Conservation (phyloP, 2,888 invertebrate species). For the Euzetes globulus region DNA sequence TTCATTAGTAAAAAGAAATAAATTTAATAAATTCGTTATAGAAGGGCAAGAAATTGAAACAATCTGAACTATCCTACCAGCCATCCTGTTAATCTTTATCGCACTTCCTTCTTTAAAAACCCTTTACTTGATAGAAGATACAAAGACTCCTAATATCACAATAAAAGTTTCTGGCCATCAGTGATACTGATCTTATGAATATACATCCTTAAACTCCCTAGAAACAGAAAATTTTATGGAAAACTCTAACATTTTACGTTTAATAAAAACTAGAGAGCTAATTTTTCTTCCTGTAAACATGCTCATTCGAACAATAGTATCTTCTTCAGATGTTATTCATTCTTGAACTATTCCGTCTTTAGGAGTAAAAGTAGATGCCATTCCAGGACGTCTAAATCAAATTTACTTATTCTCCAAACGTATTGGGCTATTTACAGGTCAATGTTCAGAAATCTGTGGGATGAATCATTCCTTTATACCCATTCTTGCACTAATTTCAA, state of each 20-base stretch:
- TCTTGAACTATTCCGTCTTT: slow-evolving; percentile 48
- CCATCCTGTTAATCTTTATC: slow-evolving; percentile 38
- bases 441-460: slow-evolving; percentile 75
- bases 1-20: slow-evolving; percentile 25
- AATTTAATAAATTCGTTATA: slow-evolving; percentile 36
- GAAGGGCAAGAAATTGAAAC: slow-evolving; percentile 41
- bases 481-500: slow-evolving; percentile 51
- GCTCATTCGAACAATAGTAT: slow-evolving; percentile 58
- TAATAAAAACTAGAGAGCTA: slow-evolving; percentile 60
- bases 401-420: slow-evolving; percentile 56
- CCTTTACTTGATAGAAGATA: slow-evolving; percentile 38
- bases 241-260: slow-evolving; percentile 53
- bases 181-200: slow-evolving; percentile 61
- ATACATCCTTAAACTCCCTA: neutral
- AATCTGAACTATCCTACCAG: slow-evolving; percentile 40
- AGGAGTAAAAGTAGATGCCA: slow-evolving; percentile 49
- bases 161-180: slow-evolving; percentile 37
- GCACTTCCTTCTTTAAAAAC: slow-evolving; percentile 39
- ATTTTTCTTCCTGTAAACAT: slow-evolving; percentile 56
- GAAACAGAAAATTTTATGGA: slow-evolving; percentile 51
- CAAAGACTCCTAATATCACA: slow-evolving; percentile 29
- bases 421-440: slow-evolving; percentile 61
- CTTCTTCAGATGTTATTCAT: slow-evolving; percentile 52
- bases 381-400: slow-evolving; percentile 50
- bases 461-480: slow-evolving; percentile 73